Conservation (phyloP, 1,140 invertebrate species). For the Pomacea maculata region DNA sequence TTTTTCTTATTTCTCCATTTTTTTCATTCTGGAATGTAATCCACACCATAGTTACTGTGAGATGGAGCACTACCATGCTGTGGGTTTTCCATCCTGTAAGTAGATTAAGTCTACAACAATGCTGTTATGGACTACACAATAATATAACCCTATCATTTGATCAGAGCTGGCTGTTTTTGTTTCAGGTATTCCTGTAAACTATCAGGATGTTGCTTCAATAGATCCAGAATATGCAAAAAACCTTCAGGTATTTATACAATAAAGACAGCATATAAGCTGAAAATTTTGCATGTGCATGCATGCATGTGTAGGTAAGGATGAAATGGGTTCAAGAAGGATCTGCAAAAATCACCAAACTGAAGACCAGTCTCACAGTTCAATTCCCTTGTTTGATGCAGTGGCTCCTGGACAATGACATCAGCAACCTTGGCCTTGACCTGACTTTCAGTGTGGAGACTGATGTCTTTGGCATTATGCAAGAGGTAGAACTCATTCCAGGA, state of each 20-base stretch:
- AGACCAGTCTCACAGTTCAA: not conserved
- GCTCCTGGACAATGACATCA: conserved; percentile 89
- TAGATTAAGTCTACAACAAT: too few species aligned
- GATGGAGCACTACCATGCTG: too few species aligned
- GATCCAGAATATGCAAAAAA: conserved; percentile 64
- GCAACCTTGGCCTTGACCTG: conserved; percentile 83
- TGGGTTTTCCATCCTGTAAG: too few species aligned
- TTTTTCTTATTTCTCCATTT: not conserved
- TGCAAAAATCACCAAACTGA: not conserved
- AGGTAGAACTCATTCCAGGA: conserved; percentile 68
- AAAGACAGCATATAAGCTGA: too few species aligned
- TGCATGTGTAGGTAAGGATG: too few species aligned
- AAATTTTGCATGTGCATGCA: too few species aligned
- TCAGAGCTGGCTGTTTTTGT: not conserved
- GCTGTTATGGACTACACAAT: too few species aligned
- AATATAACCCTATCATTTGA: too few species aligned
- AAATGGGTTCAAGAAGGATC: too few species aligned
- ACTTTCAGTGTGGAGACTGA: conserved; percentile 95
- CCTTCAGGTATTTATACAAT: conserved; percentile 48
- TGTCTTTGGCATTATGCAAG: conserved; percentile 90
- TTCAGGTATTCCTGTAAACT: conserved; percentile 58
- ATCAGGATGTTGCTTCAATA: conserved; percentile 60
- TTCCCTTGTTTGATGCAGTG: conserved; percentile 46
- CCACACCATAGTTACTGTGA: too few species aligned
- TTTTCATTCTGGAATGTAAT: not conserved